Conservation (phyloP, 2,888 invertebrate species). For the Himalopsyche kuldschensis region DNA sequence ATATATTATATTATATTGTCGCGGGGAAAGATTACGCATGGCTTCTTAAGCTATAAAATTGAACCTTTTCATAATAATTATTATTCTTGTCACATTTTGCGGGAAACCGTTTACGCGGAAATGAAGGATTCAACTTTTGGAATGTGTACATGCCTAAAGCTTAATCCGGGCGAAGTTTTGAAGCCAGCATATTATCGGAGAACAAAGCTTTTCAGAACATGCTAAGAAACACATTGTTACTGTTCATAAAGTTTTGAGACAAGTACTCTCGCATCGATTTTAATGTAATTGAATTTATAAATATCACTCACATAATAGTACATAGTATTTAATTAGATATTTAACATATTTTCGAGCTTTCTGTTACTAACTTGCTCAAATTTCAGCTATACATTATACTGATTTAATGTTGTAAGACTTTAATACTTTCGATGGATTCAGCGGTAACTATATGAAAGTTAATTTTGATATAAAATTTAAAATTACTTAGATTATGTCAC, state of each 20-base stretch:
- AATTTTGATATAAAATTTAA: too few relatives aligned
- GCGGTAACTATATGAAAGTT: too few relatives aligned
- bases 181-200: neutral
- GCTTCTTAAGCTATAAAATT: neutral
- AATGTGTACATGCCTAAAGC: conserved; percentile 13
- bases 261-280: neutral
- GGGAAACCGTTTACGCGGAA: conserved; percentile 5
- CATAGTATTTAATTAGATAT: too few relatives aligned
- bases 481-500: too few relatives aligned
- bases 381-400: too few relatives aligned
- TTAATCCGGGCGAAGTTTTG: conserved; percentile 13
- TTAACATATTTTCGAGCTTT: too few relatives aligned
- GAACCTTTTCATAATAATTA: conserved; percentile 3
- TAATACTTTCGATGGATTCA: too few relatives aligned
- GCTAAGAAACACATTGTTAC: neutral
- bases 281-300: neutral
- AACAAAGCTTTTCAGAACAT: neutral
- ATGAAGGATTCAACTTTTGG: conserved; percentile 7
- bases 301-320: too few relatives aligned
- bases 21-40: neutral
- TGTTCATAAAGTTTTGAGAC: neutral
- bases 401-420: too few relatives aligned
- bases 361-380: too few relatives aligned
- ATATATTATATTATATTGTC: too few relatives aligned
- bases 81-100: conserved; percentile 23